Evolutionary conservation across 2,797 vertebrate genomes (phyloP), one percentile per base, ranked within the genome.

Genomic region (Neomorphus geoffroyi): DNA sequence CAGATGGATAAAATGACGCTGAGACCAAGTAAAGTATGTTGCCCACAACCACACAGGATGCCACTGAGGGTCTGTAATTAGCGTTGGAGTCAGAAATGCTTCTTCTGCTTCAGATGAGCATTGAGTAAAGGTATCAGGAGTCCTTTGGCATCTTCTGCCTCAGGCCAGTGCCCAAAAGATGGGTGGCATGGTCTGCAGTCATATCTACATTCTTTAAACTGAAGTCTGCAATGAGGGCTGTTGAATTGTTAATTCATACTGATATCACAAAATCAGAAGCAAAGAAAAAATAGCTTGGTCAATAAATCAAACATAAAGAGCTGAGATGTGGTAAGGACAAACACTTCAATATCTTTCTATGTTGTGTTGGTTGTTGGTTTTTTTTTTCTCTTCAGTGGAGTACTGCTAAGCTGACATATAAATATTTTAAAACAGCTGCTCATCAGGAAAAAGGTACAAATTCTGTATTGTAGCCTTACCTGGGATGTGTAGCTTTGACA

Each of bases 341-440:
- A 85, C 41, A 46, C 27, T 92, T 90, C 26, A 1, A 3, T 41
- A 61, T 54, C 51, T 69, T 83, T 73, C 71, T 18, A 0, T 79
- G 14, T 43, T 60, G 18, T 3, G 71, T 26, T 77, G 30, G 11
- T 14, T 10, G 33, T 7, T 9, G 14, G 22, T 83, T 14, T 22
- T 86, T 46, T 72, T 32, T 54, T 62, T 5, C 35, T 91, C 53
- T 74, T 93, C 48, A 73, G 35, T 22, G 22, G 22, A 56, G 26
- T 37, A 66, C 75, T 83, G 45, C 78, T 88, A 80, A 86, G 57
- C 45, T 93, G 45, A 75, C 28, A 62, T 33, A 54, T 78, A 78
- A 88, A 83, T 95, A 90, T 91, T 90, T 92, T 87, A 77, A 90
- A 89, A 65, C 46, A 88, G 46, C 54, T 67, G 46, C 30, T 92